These are phyloP conservation scores for Illadopsis cleaveri DNA, from an alignment of 2,113 vertebrate species.

Conservation along the genomic window DNA sequence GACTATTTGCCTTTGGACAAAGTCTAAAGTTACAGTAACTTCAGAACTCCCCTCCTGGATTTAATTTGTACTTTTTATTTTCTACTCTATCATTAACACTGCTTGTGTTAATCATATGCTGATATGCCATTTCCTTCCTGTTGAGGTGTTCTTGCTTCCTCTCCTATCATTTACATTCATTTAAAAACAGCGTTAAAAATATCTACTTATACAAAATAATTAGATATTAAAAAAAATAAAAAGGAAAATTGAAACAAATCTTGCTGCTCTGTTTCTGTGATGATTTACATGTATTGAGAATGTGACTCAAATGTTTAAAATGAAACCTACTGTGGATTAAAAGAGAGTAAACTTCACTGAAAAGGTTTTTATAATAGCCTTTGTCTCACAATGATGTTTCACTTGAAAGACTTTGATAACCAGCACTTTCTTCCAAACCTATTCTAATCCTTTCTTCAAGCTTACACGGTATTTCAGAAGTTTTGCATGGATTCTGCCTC, in stretches of 20 bases:
- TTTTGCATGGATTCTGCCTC: slow-evolving; percentile 38
- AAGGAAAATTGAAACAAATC: neutral
- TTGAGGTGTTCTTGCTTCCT: neutral
- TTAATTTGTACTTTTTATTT: neutral
- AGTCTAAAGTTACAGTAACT: neutral
- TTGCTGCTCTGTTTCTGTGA: neutral
- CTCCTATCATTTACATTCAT: neutral
- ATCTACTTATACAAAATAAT: neutral
- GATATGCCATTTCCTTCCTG: neutral
- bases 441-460: slow-evolving; percentile 7
- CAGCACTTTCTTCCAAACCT: neutral
- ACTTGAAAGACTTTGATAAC: slow-evolving; percentile 1
- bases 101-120: neutral
- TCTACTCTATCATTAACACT: neutral
- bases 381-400: slow-evolving; percentile 33
- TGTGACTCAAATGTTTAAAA: neutral
- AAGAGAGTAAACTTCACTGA: neutral
- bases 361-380: neutral
- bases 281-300: neutral
- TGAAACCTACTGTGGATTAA: neutral
- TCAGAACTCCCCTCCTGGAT: neutral
- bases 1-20: neutral
- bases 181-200: neutral
- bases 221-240: neutral
- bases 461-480: slow-evolving; percentile 45